Base-by-base conservation (phyloP, 2,113 vertebrate genomes). In the Syngnathoides biaculeatus region DNA sequence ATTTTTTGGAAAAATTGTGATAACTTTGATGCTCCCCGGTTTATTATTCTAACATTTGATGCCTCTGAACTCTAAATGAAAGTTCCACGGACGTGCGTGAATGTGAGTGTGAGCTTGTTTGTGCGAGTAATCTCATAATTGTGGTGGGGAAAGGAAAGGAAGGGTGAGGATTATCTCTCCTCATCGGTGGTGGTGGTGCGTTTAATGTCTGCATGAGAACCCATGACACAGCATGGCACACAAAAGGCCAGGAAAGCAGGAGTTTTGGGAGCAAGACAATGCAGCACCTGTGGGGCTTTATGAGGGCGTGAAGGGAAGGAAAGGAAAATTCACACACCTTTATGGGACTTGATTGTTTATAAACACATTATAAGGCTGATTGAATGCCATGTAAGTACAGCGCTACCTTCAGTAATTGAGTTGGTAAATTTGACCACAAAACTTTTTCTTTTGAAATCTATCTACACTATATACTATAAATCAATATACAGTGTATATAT, bases 41-140 rank as follows among this genome's bases (percentile, higher is more conserved):
- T 88, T 81, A 82, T 85, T 83, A 65, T 79, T 81, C 17, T 40
- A 78, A 77, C 74, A 84, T 79, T 68, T 73, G 61, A 72, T 52
- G 64, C 72, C 76, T 78, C 69, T 35, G 53, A 40, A 45, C 48
- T 59, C 56, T 69, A 77, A 73, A 59, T 64, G 72, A n/a, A 43
- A 59, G 19, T 24, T 39, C 38, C 26, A 22, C 11, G 48, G 8
- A 38, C 39, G 57, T 12, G 57, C 20, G 52, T 13, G 52, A 12
- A 69, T 64, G 63, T 58, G 68, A 64, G 53, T 64, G 68, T 55
- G 67, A n/a, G 53, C 59, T 77, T 83, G 69, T 88, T 86, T 86
- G 81, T 78, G 73, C 69, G 75, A 14, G 59, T 89, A 86, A 87
- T 84, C 82, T 73, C 71, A 77, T 89, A 88, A 90, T 89, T 80